phyloP scores from a whole-genome alignment of 2,888 invertebrate species.

The Drosophila kambysellisi region DNA sequence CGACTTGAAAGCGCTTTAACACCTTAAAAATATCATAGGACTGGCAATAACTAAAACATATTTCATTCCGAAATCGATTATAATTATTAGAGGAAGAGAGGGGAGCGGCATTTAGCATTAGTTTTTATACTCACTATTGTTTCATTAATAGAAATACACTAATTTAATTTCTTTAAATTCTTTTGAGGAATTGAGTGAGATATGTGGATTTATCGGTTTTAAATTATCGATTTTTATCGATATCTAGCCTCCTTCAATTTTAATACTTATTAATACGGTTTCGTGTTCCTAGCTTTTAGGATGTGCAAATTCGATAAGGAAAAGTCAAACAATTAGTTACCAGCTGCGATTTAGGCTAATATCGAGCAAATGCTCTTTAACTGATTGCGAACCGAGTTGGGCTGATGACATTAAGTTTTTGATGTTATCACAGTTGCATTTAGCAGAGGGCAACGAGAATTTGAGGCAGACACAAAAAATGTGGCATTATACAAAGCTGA shows the following conservation, averaged over 20 bases:
- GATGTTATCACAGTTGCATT: not conserved
- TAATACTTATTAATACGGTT: no score
- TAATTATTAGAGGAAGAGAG: not conserved
- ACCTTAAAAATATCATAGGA: not conserved
- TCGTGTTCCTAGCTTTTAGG: no score
- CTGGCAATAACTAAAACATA: not conserved
- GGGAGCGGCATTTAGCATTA: not conserved
- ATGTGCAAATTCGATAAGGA: no score
- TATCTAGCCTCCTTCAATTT: not conserved
- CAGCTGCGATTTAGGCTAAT: not conserved
- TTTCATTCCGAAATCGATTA: not conserved
- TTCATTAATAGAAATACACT: not conserved
- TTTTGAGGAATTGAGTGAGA: not conserved
- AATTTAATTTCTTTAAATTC: not conserved
- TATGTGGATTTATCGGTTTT: not conserved
- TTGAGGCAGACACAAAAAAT: not conserved
- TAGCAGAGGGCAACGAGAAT: not conserved
- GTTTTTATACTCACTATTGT: not conserved
- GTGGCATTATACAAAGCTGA: not conserved
- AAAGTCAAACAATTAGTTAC: not conserved
- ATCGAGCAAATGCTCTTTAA: not conserved
- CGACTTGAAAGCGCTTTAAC: not conserved
- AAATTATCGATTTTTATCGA: not conserved
- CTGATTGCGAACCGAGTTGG: not conserved
- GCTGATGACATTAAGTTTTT: not conserved